phyloP scores from a whole-genome alignment of 2,888 invertebrate genomes.

The Orchesella flavescens region DNA sequence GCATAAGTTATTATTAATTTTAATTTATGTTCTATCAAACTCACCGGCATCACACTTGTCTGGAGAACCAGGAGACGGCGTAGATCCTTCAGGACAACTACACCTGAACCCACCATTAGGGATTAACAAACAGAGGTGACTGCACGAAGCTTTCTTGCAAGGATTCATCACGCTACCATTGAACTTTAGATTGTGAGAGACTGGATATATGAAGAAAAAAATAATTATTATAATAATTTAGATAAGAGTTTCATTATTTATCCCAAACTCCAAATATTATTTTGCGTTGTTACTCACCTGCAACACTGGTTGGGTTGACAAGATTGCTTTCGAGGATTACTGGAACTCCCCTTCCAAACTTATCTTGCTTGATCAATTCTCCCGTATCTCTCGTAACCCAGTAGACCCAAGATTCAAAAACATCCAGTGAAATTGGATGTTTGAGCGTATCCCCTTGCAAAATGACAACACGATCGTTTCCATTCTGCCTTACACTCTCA shows the following conservation, averaged over 20 bases:
- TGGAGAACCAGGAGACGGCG: constrained; percentile 74
- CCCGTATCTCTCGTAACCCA: constrained; percentile 95
- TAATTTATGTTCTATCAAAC: constrained; percentile 58
- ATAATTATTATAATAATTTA: constrained; percentile 51
- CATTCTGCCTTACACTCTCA: constrained; percentile 89
- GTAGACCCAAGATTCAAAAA: constrained; percentile 93
- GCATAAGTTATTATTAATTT: constrained; percentile 37
- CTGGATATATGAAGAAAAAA: too few relatives aligned
- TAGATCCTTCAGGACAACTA: constrained; percentile 88
- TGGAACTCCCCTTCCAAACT: constrained; percentile 95
- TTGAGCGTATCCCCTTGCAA: constrained; percentile 80
- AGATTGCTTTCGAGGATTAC: constrained; percentile 87
- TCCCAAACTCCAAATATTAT: constrained; percentile 17
- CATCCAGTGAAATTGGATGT: constrained; percentile 90
- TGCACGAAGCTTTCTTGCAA: constrained; percentile 84
- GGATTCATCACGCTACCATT: constrained; percentile 83
- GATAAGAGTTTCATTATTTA: too few relatives aligned
- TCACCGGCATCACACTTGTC: constrained; percentile 86
- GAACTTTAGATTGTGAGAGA: constrained; percentile 88
- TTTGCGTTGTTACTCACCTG: constrained; percentile 77
- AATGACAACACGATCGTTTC: constrained; percentile 83
- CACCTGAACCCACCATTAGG: constrained; percentile 89
- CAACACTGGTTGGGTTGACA: constrained; percentile 89
- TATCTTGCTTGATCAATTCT: constrained; percentile 91
- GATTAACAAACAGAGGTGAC: constrained; percentile 93